Base-by-base conservation (phyloP, 2,888 invertebrate genomes). In the Sarcophaga subvicina region DNA sequence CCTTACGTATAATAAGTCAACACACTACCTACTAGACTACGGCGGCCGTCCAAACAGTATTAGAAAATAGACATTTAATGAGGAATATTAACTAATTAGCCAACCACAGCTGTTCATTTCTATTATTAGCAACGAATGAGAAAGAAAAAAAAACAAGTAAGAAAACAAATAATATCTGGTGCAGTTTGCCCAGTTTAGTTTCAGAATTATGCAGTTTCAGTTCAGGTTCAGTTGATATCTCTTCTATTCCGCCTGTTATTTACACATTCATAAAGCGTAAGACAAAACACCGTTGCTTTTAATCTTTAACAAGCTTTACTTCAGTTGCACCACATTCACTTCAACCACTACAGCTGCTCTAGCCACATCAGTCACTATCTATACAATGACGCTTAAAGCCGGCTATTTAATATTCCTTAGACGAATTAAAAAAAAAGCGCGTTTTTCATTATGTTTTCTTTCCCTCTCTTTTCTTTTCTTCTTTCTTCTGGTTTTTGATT, bases 261-360 rank as follows among this genome's bases (percentile, higher is more conserved):
- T 82, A 76, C 75, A 87, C 80, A 84, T 82, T 81, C 87, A 84
- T 82, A 62, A 71, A 82, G 87, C 87, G 87, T 87, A 84, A 84
- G 86, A 87, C 84, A 87, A 37, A 87, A 79, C 84, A 84, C 87
- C 87, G 87, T 87, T 87, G 78, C 60, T 49, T 49, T 70, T 59
- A 70, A 83, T 81, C 78, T 81, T 83, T 62, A 62, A 76, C 64
- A 87, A 78, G 78, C 72, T 86, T 59, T 4, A 83, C 49, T 78
- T 83, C 77, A 62, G 64, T 78, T 54, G 17, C 49, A 49, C 0
- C 49, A 80, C 85, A 77, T 80, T 80, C 76, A 76, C 37, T 75
- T 79, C 69, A 70, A 11, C 12, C 12, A 70, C 25, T 37, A 14
- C 73, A 22, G n/a, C 54, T 67, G 2, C 54, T 54, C 5, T 62